These are phyloP conservation scores for Pipistrellus pipistrellus DNA, from an alignment of 2,797 vertebrate species.

Conservation along the genomic window DNA sequence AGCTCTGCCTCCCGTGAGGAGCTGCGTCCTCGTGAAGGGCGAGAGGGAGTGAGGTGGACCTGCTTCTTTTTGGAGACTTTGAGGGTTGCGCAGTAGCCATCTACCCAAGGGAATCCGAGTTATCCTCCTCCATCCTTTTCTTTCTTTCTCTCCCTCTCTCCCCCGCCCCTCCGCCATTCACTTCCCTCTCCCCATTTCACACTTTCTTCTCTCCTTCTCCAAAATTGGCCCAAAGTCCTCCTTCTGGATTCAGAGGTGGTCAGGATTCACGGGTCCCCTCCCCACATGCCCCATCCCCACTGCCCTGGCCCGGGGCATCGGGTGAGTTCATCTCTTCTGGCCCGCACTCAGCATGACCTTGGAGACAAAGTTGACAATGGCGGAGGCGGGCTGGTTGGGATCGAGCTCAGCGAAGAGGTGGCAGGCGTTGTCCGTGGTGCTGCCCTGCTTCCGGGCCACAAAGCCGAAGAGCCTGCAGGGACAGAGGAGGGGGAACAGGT, in stretches of 20 bases:
- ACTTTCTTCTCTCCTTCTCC: slow-evolving; percentile 94
- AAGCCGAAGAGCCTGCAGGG: slow-evolving; percentile 96
- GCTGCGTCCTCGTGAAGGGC: background rate
- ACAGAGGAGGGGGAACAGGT: accelerated
- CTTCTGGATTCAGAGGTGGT: slow-evolving; percentile 90
- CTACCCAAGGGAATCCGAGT: slow-evolving; percentile 72
- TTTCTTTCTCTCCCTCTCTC: slow-evolving; percentile 68
- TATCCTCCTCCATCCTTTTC: slow-evolving; percentile 75
- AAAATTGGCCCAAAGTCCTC: slow-evolving; percentile 93
- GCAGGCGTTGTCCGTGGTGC: slow-evolving; percentile 98
- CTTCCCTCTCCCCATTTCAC: slow-evolving; percentile 91
- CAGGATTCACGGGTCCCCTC: slow-evolving; percentile 81
- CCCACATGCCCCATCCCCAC: slow-evolving; percentile 21
- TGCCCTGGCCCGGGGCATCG: slow-evolving; percentile 85
- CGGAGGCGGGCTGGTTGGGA: slow-evolving; percentile 95
- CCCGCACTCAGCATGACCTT: slow-evolving; percentile 94
- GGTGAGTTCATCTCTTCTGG: slow-evolving; percentile 94
- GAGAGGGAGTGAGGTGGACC: slow-evolving; percentile 50
- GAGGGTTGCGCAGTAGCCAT: slow-evolving; percentile 76
- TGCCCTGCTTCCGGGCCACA: slow-evolving; percentile 98
- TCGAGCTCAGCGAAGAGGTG: slow-evolving; percentile 98
- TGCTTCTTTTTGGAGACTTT: slow-evolving; percentile 79
- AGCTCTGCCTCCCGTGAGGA: background rate
- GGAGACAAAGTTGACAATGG: slow-evolving; percentile 98
- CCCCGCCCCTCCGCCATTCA: slow-evolving; percentile 85